Conservation (phyloP, 1,140 invertebrate genomes). For the Laupala kohalensis region DNA sequence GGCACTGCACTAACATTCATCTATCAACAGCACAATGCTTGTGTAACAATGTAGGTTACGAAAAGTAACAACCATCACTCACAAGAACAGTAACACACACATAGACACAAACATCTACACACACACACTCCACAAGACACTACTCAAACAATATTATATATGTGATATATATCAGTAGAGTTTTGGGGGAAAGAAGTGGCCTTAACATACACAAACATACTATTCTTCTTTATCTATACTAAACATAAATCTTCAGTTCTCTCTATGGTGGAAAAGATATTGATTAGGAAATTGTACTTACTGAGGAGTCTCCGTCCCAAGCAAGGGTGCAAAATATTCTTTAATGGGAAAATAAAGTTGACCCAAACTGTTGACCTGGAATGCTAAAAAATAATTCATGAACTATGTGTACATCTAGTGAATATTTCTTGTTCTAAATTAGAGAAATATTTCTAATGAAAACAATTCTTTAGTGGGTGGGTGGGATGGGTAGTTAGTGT, state of each 20-base stretch:
- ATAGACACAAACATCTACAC: background rate
- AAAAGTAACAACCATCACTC: background rate
- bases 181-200: background rate
- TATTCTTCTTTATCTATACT: background rate
- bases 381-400: background rate
- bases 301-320: background rate
- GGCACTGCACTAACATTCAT: background rate
- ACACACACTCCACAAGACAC: background rate
- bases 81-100: constrained; percentile 1
- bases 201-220: background rate
- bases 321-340: background rate
- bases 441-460: background rate
- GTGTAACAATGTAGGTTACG: background rate
- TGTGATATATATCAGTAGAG: background rate
- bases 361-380: background rate
- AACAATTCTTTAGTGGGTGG: background rate
- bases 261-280: background rate
- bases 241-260: background rate
- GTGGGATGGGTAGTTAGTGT: background rate
- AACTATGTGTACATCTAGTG: background rate
- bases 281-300: constrained; percentile 1
- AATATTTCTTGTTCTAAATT: background rate
- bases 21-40: background rate
- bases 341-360: background rate
- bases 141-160: background rate